These are phyloP conservation scores for Chelonus formosanus DNA, from an alignment of 2,888 invertebrate genomes.

Conservation along the genomic window DNA sequence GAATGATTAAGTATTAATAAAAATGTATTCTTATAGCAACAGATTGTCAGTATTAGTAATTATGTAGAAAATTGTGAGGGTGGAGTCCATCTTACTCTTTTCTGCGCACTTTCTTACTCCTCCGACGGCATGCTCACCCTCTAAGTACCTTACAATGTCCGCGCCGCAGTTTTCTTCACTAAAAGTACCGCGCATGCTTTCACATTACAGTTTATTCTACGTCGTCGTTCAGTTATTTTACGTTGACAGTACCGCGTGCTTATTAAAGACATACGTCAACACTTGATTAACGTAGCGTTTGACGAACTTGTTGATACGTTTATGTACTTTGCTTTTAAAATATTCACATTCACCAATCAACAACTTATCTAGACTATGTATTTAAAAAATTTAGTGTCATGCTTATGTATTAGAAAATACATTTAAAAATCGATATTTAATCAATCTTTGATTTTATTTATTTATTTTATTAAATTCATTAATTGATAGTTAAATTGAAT, in stretches of 20 bases:
- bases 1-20: no score
- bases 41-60: no score
- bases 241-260: constrained; percentile 14
- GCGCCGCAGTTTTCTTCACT: constrained; percentile 46
- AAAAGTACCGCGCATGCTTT: constrained; percentile 50
- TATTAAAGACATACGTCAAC: constrained; percentile 15
- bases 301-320: constrained; percentile 13
- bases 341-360: no score
- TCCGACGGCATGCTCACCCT: constrained; percentile 47
- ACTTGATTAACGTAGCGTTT: constrained; percentile 10
- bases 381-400: no score
- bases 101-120: constrained; percentile 60
- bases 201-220: constrained; percentile 30
- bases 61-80: constrained; percentile 33
- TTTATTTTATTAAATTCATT: no score
- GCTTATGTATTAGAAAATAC: no score
- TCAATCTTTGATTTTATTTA: no score
- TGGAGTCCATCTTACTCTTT: constrained; percentile 51
- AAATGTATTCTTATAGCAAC: no score
- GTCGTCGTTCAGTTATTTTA: constrained; percentile 10
- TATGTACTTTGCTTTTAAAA: no score
- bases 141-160: constrained; percentile 35
- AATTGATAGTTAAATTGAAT: no score
- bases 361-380: no score
- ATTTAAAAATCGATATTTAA: no score